Percentiles rank a stretch among this genome's conserved stretches.
Conservation (phyloP, 2,888 invertebrate genomes). For the Monoplex corrugatus region DNA sequence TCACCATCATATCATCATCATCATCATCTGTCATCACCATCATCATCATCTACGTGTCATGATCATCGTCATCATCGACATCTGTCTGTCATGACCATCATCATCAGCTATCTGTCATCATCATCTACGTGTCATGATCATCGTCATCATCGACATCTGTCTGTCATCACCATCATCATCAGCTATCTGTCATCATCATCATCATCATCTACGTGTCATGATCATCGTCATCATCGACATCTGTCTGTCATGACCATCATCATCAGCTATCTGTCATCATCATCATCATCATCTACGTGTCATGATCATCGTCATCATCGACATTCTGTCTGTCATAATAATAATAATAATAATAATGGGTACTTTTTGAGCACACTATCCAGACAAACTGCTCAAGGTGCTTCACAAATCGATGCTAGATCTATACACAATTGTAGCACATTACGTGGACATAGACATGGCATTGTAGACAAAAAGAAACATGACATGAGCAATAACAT, state of each 20-base stretch:
- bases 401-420: too few relatives aligned
- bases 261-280: constrained; percentile 38
- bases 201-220: background rate
- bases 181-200: constrained; percentile 28
- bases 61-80: background rate
- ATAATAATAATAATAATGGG: too few relatives aligned
- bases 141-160: background rate
- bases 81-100: constrained; percentile 22
- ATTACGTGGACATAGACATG: too few relatives aligned
- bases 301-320: constrained; percentile 29
- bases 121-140: background rate
- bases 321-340: background rate
- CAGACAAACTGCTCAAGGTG: too few relatives aligned
- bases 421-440: too few relatives aligned
- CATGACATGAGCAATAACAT: too few relatives aligned
- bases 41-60: background rate
- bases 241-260: background rate
- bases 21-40: background rate
- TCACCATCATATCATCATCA: background rate
- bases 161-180: background rate
- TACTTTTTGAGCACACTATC: too few relatives aligned
- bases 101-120: constrained; percentile 20
- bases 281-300: constrained; percentile 11
- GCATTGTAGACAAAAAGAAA: too few relatives aligned
- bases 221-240: constrained; percentile 12